Evolutionary conservation across 1,140 invertebrate genomes (phyloP), one percentile per base, ranked within the genome.

Genomic region (Diuraphis noxia): DNA sequence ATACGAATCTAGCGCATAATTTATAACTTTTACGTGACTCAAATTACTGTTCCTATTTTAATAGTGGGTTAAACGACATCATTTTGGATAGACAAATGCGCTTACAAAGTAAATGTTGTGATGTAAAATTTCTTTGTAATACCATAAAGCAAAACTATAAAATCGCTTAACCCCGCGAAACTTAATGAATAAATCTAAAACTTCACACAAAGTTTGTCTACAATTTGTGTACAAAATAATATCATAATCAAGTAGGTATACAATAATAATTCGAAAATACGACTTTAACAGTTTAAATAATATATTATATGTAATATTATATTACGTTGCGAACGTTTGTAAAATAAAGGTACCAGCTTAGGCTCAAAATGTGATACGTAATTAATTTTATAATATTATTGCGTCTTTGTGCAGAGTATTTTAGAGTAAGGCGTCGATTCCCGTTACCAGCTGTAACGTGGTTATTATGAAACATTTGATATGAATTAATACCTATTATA

Each of bases 111-210:
- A 49, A 86, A 86, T 46, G 43, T 49, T 34, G n/a, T 49, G 41
- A 46, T 86, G 84, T 86, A 49, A n/a, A 86, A 86, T 86, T 86
- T 86, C 84, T 49, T 86, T 49, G 19, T 46, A 46, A 85, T 46
- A 46, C 23, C 43, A 49, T 49, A 46, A n/a, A 86, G n/a, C 19
- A n/a, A 49, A 46, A 86, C 84, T 86, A 86, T 36, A 86, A 86
- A 88, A 63, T 63, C 56, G 52, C 41, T 88, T 40, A 63, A 88
- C 87, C 52, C 49, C 52, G 4, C 17, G 5, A 63, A 88, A 88
- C 87, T 88, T 88, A 56, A 88, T 40, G 34, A 88, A 88, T 88
- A 88, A 88, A 88, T 88, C 49, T 88, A 72, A 88, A 88, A 88
- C 87, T 88, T 88, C 38, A 34, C 52, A 40, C 38, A 30, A 88